phyloP scores from a whole-genome alignment of 2,888 invertebrate species.

The Epistrophella euchroma region DNA sequence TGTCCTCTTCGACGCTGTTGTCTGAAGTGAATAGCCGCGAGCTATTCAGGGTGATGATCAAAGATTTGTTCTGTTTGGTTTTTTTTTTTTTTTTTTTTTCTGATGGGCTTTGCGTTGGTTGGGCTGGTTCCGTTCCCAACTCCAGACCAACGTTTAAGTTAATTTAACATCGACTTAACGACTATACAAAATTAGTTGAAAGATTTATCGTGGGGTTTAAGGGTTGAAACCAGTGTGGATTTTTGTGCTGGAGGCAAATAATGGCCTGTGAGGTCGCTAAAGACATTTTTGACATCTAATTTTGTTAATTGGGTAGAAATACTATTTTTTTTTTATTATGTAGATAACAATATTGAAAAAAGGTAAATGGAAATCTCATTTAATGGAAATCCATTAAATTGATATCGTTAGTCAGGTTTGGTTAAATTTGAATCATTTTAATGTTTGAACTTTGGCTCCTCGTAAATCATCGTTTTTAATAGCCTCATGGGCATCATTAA shows the following conservation, averaged over 20 bases:
- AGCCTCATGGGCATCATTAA: neutral
- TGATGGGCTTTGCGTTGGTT: conserved; percentile 11
- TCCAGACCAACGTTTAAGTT: conserved; percentile 38
- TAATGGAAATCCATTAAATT: neutral
- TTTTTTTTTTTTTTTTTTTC: conserved; percentile 35
- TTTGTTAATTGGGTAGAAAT: conserved; percentile 27
- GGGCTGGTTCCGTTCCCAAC: neutral
- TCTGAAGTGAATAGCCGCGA: conserved; percentile 68
- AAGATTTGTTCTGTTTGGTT: conserved; percentile 54
- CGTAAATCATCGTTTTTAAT: conserved; percentile 1
- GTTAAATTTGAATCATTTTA: neutral
- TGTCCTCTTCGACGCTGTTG: conserved; percentile 32
- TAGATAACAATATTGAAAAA: conserved; percentile 10
- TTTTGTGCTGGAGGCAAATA: conserved; percentile 7
- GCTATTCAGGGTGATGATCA: conserved; percentile 71
- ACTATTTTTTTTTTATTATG: conserved; percentile 1
- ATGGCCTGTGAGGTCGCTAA: conserved; percentile 3
- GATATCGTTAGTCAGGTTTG: neutral
- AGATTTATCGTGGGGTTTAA: conserved; percentile 42
- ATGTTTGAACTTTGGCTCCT: conserved; percentile 11
- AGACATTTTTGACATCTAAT: conserved; percentile 45
- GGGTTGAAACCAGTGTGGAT: conserved; percentile 48
- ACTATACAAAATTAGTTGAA: conserved; percentile 47
- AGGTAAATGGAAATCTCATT: conserved; percentile 12
- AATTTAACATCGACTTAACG: conserved; percentile 62